Evolutionary conservation across 2,113 vertebrate genomes (phyloP).

Genomic region (Strix uralensis): DNA sequence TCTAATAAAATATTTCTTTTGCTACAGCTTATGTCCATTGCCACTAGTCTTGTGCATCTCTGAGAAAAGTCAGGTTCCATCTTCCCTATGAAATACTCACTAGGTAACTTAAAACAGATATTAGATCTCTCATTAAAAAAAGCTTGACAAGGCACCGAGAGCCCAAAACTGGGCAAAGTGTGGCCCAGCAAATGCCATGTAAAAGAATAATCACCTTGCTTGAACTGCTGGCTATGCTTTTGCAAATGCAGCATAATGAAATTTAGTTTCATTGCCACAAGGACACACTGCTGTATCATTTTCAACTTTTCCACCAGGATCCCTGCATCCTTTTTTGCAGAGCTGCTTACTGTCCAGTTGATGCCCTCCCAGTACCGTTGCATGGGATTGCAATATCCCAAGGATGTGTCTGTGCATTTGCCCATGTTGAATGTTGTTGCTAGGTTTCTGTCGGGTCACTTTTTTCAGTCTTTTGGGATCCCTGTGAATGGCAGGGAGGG

Average conservation of each 20-base stretch:
- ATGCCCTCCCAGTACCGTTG: not conserved
- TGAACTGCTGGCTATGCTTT: not conserved
- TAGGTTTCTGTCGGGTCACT: not conserved
- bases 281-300: not conserved
- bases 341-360: not conserved
- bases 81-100: not conserved
- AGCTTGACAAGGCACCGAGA: not conserved
- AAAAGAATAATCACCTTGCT: not conserved
- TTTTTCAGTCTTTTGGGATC: not conserved
- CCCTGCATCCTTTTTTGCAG: not conserved
- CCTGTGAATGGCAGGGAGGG: too few species aligned
- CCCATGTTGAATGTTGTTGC: not conserved
- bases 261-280: not conserved
- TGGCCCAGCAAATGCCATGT: not conserved
- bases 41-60: not conserved
- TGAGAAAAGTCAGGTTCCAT: fast-evolving
- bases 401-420: not conserved
- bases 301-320: not conserved
- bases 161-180: not conserved
- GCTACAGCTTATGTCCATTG: not conserved
- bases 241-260: not conserved
- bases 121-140: not conserved
- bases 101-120: not conserved
- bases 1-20: not conserved
- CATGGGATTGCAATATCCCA: not conserved